These are phyloP conservation scores for Adoxophyes honmai DNA, from an alignment of 1,140 invertebrate species.

Conservation along the genomic window DNA sequence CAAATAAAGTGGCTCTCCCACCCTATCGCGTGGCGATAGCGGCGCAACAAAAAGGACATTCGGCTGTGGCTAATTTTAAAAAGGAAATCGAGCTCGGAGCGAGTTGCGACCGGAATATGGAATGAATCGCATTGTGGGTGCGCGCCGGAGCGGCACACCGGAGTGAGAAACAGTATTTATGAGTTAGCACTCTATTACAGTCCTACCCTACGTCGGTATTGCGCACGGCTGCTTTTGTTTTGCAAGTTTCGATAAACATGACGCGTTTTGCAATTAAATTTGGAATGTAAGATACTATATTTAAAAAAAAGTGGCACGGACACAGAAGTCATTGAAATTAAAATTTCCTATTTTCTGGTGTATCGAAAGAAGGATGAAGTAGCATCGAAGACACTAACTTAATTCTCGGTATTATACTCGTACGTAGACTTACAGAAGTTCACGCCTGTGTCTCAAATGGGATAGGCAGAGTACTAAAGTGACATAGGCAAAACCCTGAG, in stretches of 20 bases:
- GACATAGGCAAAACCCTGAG: no score
- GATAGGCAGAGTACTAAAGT: no score
- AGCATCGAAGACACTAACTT: no score
- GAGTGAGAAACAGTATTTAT: conserved; percentile 32
- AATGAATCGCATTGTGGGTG: conserved; percentile 62
- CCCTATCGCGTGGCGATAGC: conserved; percentile 30
- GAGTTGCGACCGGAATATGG: conserved; percentile 54
- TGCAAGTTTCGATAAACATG: neutral
- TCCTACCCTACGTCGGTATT: conserved; percentile 2
- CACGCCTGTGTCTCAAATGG: no score
- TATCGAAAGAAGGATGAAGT: no score
- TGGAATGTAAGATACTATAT: no score
- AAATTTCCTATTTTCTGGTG: no score
- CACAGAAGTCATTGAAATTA: no score
- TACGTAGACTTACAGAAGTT: no score
- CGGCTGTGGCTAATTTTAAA: conserved; percentile 70
- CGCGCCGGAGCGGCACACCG: conserved; percentile 55
- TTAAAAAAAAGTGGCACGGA: no score
- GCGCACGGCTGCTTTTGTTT: conserved; percentile 22
- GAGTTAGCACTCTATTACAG: conserved; percentile 59
- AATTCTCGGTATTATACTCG: no score
- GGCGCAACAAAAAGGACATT: conserved; percentile 68
- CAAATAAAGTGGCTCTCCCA: neutral
- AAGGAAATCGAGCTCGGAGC: conserved; percentile 62
- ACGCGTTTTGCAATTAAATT: no score